Conservation (phyloP, 2,113 vertebrate species). For the Talpa occidentalis region DNA sequence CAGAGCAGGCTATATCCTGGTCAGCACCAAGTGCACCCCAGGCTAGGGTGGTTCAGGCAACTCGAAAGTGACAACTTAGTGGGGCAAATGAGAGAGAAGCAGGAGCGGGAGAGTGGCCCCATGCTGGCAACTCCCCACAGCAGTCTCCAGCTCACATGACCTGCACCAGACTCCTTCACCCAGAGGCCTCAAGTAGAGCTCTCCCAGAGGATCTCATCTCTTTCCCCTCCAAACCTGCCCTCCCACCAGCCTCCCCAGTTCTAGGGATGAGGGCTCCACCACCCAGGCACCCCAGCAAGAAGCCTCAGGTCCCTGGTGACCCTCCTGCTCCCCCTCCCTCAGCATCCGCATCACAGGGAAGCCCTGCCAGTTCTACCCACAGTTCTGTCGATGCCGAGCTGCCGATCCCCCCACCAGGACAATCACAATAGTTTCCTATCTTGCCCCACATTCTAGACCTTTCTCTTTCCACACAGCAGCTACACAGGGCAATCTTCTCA, state of each 20-base stretch:
- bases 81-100: not conserved
- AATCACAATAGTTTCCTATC: not conserved
- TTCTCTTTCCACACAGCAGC: not conserved
- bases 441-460: not conserved
- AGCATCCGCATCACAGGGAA: not conserved
- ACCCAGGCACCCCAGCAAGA: not conserved
- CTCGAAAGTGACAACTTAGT: not conserved
- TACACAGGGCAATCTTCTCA: not conserved
- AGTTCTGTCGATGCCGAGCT: too few relatives aligned
- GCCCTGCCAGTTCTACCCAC: not conserved
- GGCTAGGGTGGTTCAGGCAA: not conserved
- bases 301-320: not conserved
- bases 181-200: not conserved
- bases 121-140: accelerated
- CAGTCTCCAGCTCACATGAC: not conserved
- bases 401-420: not conserved
- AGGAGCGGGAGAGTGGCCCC: not conserved
- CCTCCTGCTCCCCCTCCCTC: not conserved
- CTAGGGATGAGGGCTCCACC: not conserved
- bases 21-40: not conserved
- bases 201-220: not conserved
- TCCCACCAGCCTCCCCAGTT: too few relatives aligned
- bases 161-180: not conserved
- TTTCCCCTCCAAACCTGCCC: not conserved
- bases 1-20: not conserved